Evolutionary conservation across 2,888 invertebrate species (phyloP), one percentile per base, ranked within the genome.

Genomic region (Lithodes maja): DNA sequence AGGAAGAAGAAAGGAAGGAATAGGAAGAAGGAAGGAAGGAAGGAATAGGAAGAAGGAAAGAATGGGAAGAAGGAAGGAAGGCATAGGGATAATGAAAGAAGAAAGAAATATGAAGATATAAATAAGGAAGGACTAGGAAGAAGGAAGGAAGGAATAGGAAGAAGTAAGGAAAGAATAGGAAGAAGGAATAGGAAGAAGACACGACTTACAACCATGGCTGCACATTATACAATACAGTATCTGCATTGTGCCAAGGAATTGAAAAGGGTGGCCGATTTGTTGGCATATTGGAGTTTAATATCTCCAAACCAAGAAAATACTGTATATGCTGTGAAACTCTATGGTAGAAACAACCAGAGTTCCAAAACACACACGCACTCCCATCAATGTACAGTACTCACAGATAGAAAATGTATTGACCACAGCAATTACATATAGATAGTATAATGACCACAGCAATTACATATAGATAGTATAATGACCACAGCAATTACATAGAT

Each of bases 101-200:
- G 15, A 79, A 50, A n/a, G 71, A n/a, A n/a, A n/a, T 9, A 71
- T 9, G n/a, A 71, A n/a, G n/a, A 71, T 3, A 71, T 3, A 71
- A n/a, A n/a, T 3, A n/a, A n/a, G 12, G 50, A 15, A 71, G n/a
- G n/a, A n/a, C 3, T 15, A 74, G 9, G 5, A n/a, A 74, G 74
- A 74, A 50, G n/a, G 77, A 77, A 50, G 0, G 77, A 77, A 50
- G n/a, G 77, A 77, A n/a, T 5, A 50, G 49, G 77, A 77, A n/a
- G 49, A 50, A 17, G 77, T 49, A n/a, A 49, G 77, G 49, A 50
- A 77, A n/a, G 49, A 17, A 71, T 15, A 61, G 71, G 17, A 52
- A 53, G n/a, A 52, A 71, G n/a, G 71, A 12, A 61, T 50, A 71
- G 17, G 50, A 71, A n/a, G 68, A 83, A 3, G 52, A 61, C 12